Base-by-base conservation (phyloP, 2,797 vertebrate species). In the Iguana delicatissima region DNA sequence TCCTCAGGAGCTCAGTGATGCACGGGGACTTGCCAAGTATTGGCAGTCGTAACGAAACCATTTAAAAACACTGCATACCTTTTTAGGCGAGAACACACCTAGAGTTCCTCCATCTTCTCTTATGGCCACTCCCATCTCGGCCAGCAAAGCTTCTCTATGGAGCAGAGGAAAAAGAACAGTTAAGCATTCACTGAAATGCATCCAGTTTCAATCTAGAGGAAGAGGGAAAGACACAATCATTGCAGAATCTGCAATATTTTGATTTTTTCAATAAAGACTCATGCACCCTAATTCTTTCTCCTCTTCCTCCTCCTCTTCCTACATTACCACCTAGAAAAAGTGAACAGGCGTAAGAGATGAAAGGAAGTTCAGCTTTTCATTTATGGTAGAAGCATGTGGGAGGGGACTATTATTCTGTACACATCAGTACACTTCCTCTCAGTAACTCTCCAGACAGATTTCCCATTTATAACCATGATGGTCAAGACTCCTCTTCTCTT, bases 91-190 rank as follows among this genome's bases (percentile, higher is more conserved):
- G 95, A 99, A 99, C 84, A 99, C 99, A 1, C 99, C 99, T 94
- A 99, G 96, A 3, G 99, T 99, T 95, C 99, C 99, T 92, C 99
- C 99, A 90, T 99, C 99, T 96, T 99, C 99, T 86, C 99, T 98
- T 95, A 99, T 99, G 73, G 99, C 99, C 90, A 99, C 99, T 64
- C 99, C 99, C 99, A 99, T 99, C 97, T 99, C 99, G 81, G 99
- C 99, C 93, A 99, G 95, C 95, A 99, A 95, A 0, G 99, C 99
- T 96, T 99, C 99, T 94, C 99, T 99, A 94, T 26, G 32, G 13
- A 94, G 91, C 90, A 93, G 4, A 4, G 85, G 84, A 62, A 38
- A 12, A 50, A 88, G n/a, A 32, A 1, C 1, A 42, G 3, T 1
- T 1, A 67, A 46, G 69, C 38, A 62, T 52, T 24, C 29, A 35